Base-by-base conservation (phyloP, 2,888 invertebrate species). In the Pristionchus entomophagus region DNA sequence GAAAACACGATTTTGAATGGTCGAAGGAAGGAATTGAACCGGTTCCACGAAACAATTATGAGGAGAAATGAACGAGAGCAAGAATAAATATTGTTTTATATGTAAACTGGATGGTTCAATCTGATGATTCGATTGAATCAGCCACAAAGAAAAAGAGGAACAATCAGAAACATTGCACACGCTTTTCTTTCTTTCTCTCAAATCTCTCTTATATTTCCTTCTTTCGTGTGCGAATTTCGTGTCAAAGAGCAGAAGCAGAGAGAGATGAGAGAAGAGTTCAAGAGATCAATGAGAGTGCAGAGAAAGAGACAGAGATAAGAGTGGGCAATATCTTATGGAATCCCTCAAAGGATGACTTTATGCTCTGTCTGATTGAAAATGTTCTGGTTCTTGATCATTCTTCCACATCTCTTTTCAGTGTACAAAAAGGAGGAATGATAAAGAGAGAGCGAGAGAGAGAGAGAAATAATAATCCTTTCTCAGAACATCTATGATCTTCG, bases 161-260 rank as follows among this genome's bases (percentile, higher is more conserved):
- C 45, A 10, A 10, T 45, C 14, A 45, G 14, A 45, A 10, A 45
- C 45, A 10, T 45, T 45, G 45, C 45, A 45, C 62, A 17, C 14
- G 10, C 32, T 35, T 62, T 17, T 14, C 62, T 62, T 2, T 26
- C 10, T 62, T 12, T 29, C 62, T 62, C 62, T 62, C 29, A 14
- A 17, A 32, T 62, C 62, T 29, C 62, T 12, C 62, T 32, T 62
- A 17, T 56, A n/a, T 56, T 26, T 56, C 56, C 26, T 26, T 14
- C 5, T 59, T 26, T n/a, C 62, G 62, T 62, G 62, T 62, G 62
- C 62, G 62, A 62, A 0, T 62, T 62, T 62, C 62, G 32, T 62
- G 62, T 62, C 62, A 62, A 32, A 62, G 62, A 62, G 62, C 62
- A 62, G 62, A 62, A 62, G 62, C 62, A 17, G 32, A 62, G 29